A percentile compares a stretch with the other conserved stretches of the same genome.
These are phyloP conservation scores for Petrocephalus microphthalmus DNA, from an alignment of 2,113 vertebrate genomes.

Conservation along the genomic window DNA sequence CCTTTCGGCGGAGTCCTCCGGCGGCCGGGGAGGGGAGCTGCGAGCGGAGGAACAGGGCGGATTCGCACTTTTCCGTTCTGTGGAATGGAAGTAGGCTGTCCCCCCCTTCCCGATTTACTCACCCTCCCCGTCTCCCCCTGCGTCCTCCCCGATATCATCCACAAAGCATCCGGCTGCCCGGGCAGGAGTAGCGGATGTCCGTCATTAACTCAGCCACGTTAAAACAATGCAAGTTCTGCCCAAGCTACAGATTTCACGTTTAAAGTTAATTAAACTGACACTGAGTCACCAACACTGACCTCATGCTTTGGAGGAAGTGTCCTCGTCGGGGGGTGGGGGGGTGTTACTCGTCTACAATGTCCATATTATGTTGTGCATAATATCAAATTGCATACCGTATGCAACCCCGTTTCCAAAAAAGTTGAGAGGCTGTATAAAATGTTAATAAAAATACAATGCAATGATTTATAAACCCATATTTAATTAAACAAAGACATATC, in stretches of 20 bases:
- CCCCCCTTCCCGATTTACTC: not conserved
- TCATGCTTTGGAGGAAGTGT: not conserved
- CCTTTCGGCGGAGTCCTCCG: not conserved
- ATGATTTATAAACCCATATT: not conserved
- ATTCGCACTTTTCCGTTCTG: not conserved
- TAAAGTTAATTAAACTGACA: not conserved
- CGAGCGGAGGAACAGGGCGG: not conserved
- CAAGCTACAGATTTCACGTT: not conserved
- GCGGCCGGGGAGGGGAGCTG: not conserved
- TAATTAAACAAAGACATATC: not conserved
- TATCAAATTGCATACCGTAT: not conserved
- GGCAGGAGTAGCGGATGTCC: not conserved
- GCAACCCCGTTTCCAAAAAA: not conserved
- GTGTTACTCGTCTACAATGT: not conserved
- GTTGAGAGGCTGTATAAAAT: not conserved
- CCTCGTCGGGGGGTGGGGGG: not conserved
- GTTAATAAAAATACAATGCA: not conserved
- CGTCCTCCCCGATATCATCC: not conserved
- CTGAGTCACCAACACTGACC: not conserved
- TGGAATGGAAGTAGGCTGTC: not conserved
- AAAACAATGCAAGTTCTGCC: conserved; percentile 1
- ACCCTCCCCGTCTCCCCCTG: not conserved
- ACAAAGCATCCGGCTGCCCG: conserved; percentile 2
- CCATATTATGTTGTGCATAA: not conserved
- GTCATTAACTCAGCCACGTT: not conserved